These are phyloP conservation scores for Myripristis murdjan DNA, from an alignment of 2,797 vertebrate species.

Conservation along the genomic window DNA sequence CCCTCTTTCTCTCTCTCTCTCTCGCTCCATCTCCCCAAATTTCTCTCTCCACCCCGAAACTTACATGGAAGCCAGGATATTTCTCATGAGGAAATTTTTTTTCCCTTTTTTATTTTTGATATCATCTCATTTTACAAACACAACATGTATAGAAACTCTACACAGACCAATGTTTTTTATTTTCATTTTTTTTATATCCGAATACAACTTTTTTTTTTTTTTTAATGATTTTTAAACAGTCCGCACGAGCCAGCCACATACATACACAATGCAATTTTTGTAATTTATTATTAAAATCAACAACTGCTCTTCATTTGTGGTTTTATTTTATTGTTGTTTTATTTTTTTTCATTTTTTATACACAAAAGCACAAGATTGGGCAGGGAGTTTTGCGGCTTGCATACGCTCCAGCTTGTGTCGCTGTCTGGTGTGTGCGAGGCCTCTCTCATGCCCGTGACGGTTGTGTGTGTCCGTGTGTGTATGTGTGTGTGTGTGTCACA, in stretches of 20 bases:
- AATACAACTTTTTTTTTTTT: constrained; percentile 77
- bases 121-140: constrained; percentile 85
- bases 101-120: constrained; percentile 65
- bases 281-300: constrained; percentile 65
- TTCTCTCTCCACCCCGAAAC: constrained; percentile 58
- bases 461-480: constrained; percentile 37
- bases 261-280: constrained; percentile 81
- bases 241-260: constrained; percentile 86
- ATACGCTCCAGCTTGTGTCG: constrained; percentile 56
- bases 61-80: constrained; percentile 82
- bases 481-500: constrained; percentile 23
- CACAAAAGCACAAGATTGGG: constrained; percentile 77
- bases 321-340: constrained; percentile 59
- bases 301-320: constrained; percentile 61
- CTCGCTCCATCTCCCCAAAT: constrained; percentile 50
- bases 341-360: constrained; percentile 69
- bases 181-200: constrained; percentile 72
- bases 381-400: constrained; percentile 64
- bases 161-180: constrained; percentile 84
- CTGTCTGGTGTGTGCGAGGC: constrained; percentile 57
- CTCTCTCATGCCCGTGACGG: constrained; percentile 58
- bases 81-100: constrained; percentile 69
- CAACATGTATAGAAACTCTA: constrained; percentile 87
- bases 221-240: constrained; percentile 81
- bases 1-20: constrained; percentile 32